A percentile compares a stretch with the other conserved stretches of the same genome.
Conservation (phyloP, 2,113 vertebrate genomes). For the Corythaeola cristata region DNA sequence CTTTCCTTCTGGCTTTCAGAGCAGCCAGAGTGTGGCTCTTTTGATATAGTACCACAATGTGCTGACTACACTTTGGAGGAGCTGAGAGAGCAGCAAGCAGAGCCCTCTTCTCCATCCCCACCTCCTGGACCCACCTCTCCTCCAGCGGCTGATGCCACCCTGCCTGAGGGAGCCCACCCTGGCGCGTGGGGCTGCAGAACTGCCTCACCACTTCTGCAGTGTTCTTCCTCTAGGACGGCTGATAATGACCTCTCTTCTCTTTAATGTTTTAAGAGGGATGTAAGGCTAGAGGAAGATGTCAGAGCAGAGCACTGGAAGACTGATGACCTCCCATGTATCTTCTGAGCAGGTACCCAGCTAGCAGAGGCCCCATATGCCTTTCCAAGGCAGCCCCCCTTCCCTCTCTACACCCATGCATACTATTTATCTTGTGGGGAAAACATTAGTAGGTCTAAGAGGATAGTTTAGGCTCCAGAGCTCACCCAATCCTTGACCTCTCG, state of each 20-base stretch:
- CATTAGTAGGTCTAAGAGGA: background rate
- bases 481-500: slow-evolving; percentile 36
- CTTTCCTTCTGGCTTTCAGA: background rate
- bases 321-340: slow-evolving; percentile 2
- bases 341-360: background rate
- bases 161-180: background rate
- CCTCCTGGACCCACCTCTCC: background rate
- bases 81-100: background rate
- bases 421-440: slow-evolving; percentile 7
- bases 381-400: background rate
- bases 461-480: slow-evolving; percentile 37
- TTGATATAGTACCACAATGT: background rate
- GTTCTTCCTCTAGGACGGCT: background rate
- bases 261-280: background rate
- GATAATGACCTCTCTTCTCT: background rate
- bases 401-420: background rate
- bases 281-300: background rate
- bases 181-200: rapidly evolving
- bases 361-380: background rate
- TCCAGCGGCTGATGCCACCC: background rate
- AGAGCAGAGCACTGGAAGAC: background rate
- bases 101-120: background rate
- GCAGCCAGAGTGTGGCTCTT: background rate
- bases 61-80: background rate
- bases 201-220: background rate